phyloP scores from a whole-genome alignment of 2,113 vertebrate species.

The Saguinus midas region DNA sequence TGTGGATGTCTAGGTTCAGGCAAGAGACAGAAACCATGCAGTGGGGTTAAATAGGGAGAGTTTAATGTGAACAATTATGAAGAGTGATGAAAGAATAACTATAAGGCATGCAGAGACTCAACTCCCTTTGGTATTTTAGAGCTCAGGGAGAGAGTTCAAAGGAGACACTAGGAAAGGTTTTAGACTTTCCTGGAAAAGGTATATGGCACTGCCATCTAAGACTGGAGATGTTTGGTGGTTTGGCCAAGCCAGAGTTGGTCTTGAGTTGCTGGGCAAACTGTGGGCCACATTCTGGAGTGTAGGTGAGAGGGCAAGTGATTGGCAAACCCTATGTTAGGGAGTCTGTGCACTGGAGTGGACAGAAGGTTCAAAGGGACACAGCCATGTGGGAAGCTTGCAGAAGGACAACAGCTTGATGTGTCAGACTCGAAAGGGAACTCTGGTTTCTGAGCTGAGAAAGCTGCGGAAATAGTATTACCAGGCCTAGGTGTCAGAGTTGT shows the following conservation, averaged over 20 bases:
- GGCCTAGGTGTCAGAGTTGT: not conserved
- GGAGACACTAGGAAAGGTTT: not conserved
- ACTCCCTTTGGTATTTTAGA: accelerated
- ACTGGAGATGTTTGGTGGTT: not conserved
- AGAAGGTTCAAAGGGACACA: not conserved
- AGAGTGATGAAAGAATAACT: not conserved
- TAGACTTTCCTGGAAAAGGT: not conserved
- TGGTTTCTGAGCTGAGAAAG: not conserved
- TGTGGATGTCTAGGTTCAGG: accelerated
- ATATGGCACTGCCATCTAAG: too few relatives aligned
- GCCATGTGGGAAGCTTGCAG: accelerated
- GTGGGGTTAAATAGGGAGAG: not conserved
- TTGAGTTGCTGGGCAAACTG: not conserved
- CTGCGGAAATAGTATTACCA: accelerated
- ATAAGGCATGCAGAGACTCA: not conserved
- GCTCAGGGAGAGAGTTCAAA: not conserved
- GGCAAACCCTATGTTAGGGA: not conserved
- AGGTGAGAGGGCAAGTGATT: not conserved
- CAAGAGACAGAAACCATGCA: not conserved
- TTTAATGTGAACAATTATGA: not conserved
- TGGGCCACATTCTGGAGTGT: too few relatives aligned
- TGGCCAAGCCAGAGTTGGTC: accelerated
- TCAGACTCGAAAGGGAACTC: not conserved
- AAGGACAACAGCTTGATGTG: not conserved
- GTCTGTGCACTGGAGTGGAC: not conserved